Evolutionary conservation across 2,113 vertebrate genomes (phyloP).

Genomic region (Gnathonemus longibarbis): DNA sequence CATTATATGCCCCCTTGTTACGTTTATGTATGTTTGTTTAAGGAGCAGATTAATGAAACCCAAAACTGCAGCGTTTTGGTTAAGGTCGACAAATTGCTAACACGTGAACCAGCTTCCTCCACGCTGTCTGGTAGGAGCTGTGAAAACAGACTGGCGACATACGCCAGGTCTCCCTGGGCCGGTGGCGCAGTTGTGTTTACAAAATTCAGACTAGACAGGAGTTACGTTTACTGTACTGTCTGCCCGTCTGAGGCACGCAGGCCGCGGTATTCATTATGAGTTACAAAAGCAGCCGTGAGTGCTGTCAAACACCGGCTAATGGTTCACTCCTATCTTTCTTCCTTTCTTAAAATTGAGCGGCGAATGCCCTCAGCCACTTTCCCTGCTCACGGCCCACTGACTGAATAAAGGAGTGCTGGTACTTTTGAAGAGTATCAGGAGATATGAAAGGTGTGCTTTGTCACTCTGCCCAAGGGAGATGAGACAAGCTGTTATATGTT

Average conservation of each 20-base stretch:
- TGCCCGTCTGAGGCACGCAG: neutral
- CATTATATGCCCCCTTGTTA: neutral
- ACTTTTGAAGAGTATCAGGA: neutral
- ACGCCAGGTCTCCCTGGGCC: neutral
- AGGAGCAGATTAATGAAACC: neutral
- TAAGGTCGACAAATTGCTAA: neutral
- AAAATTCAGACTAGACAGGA: neutral
- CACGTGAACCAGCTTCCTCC: neutral
- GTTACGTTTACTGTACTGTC: neutral
- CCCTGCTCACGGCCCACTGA: neutral
- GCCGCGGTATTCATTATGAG: neutral
- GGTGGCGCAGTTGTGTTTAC: neutral
- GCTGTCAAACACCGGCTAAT: neutral
- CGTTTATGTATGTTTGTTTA: neutral
- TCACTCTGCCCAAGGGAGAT: neutral
- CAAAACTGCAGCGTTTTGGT: neutral
- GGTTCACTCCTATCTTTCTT: neutral
- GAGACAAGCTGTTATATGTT: neutral
- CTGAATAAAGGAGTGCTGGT: neutral
- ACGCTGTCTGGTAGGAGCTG: neutral
- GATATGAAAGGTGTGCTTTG: neutral
- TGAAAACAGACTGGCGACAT: neutral
- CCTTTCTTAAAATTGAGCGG: neutral
- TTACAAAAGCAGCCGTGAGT: neutral
- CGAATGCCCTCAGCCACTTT: neutral